Evolutionary conservation across 2,888 invertebrate genomes (phyloP), one percentile per base, ranked within the genome.

Genomic region (Serrognathus titanus): DNA sequence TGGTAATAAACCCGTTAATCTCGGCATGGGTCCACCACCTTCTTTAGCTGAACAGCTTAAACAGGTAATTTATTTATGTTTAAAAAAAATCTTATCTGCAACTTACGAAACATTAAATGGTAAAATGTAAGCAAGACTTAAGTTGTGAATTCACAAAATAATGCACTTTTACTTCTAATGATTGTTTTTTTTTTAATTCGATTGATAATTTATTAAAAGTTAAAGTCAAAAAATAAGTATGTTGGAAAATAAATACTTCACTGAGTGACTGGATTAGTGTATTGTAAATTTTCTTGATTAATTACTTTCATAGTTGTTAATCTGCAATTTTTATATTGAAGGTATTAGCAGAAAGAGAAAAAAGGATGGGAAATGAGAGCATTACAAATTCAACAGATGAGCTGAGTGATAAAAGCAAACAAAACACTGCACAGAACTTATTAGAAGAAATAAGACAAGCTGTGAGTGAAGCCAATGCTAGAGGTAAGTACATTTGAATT

Each of bases 381-480:
- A 63, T 75, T 50, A 72, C 65, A 53, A 85, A 84, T 72, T 85
- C 85, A 55, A 84, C 83, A 53, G 85, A 86, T 62, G 86, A 86
- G 74, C 78, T 85, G 63, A 84, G 82, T 72, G 76, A 75, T 53
- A 76, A 70, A 81, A 80, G 77, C 80, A 81, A 73, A 79, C 55
- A 55, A 40, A 58, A 54, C 16, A 78, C 86, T 83, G 77, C 87
- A 86, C 89, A 91, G 79, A 88, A 90, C 74, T 83, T 93, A 66
- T 87, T 92, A 65, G 92, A 92, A 78, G 92, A 92, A 82, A 92
- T 92, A 71, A 84, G 91, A 62, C 90, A 90, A 78, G 92, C 92
- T 68, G 92, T 93, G 70, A 90, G 86, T 78, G 92, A 92, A 80
- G 92, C 92, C 65, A 92, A 90, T 81, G 90, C 90, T 63, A 85